Conservation (phyloP, 1,140 invertebrate genomes). For the Drosophila seguyi region DNA sequence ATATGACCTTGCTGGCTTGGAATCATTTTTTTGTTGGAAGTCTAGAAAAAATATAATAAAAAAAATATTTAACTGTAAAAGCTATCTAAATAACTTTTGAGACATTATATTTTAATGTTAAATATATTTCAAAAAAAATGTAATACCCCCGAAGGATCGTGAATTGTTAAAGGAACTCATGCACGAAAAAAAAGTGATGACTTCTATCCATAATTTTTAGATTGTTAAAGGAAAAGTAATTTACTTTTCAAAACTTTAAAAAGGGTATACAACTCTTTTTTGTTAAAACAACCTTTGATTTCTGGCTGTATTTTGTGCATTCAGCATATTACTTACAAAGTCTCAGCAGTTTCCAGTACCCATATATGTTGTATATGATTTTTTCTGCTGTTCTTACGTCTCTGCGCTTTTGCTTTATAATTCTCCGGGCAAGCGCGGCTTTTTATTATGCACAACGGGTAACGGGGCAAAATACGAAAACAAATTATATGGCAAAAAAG, state of each 20-base stretch:
- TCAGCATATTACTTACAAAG: constrained; percentile 79
- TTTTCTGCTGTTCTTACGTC: constrained; percentile 58
- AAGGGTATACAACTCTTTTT: constrained; percentile 4
- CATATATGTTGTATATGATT: constrained; percentile 28
- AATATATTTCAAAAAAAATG: too few relatives aligned
- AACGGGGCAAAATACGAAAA: constrained; percentile 57
- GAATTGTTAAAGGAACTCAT: too few relatives aligned
- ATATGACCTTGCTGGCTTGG: constrained; percentile 7
- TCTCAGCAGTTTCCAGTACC: constrained; percentile 36
- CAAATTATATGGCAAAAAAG: constrained; percentile 50
- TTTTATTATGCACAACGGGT: constrained; percentile 72
- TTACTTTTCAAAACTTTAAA: too few relatives aligned
- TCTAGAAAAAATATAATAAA: too few relatives aligned
- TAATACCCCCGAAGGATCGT: too few relatives aligned
- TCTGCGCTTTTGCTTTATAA: constrained; percentile 64
- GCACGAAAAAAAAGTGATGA: too few relatives aligned
- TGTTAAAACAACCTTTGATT: not conserved
- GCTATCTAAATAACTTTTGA: too few relatives aligned
- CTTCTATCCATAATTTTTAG: too few relatives aligned
- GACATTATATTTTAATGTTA: too few relatives aligned
- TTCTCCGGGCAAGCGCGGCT: constrained; percentile 55
- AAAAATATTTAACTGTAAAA: too few relatives aligned
- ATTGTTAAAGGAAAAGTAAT: too few relatives aligned
- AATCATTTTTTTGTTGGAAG: not conserved
- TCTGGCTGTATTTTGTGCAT: constrained; percentile 48